phyloP scores from a whole-genome alignment of 2,888 invertebrate species.

The Drosophila rellima region DNA sequence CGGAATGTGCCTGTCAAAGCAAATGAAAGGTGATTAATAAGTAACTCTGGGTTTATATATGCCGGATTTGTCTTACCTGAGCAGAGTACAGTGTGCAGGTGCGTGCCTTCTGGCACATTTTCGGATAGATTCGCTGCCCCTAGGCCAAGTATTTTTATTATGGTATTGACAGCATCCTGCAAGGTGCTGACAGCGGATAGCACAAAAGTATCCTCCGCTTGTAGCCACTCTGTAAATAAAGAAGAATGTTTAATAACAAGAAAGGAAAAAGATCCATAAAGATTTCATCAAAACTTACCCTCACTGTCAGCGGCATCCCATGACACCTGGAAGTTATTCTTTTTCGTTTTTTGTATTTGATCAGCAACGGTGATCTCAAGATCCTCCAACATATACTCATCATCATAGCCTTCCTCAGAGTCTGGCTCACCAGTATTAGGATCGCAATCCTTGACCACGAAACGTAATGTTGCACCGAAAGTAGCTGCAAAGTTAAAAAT shows the following conservation, averaged over 20 bases:
- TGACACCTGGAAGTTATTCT: conserved; percentile 91
- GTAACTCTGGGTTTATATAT: not conserved
- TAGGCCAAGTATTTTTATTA: conserved; percentile 93
- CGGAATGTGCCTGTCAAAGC: conserved; percentile 91
- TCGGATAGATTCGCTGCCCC: conserved; percentile 94
- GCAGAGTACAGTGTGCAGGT: conserved; percentile 92
- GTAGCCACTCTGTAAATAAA: conserved; percentile 86
- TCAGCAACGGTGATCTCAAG: conserved; percentile 94
- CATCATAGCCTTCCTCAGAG: conserved; percentile 98
- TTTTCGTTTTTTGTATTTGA: conserved; percentile 92
- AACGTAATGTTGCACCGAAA: conserved; percentile 96
- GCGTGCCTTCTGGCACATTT: conserved; percentile 92
- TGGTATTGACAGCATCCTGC: conserved; percentile 94
- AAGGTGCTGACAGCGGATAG: conserved; percentile 92
- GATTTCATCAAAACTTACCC: conserved; percentile 67
- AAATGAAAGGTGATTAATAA: not conserved
- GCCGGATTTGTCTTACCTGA: conserved; percentile 88
- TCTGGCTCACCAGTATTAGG: conserved; percentile 97
- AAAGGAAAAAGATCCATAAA: not conserved
- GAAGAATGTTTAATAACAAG: not conserved
- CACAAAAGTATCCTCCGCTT: conserved; percentile 97
- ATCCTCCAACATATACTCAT: conserved; percentile 98
- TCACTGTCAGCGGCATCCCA: conserved; percentile 91
- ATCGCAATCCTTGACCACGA: conserved; percentile 98
- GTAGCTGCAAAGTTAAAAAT: conserved; percentile 86